Conservation (phyloP, 2,797 vertebrate species). For the Oryzias sinensis region DNA sequence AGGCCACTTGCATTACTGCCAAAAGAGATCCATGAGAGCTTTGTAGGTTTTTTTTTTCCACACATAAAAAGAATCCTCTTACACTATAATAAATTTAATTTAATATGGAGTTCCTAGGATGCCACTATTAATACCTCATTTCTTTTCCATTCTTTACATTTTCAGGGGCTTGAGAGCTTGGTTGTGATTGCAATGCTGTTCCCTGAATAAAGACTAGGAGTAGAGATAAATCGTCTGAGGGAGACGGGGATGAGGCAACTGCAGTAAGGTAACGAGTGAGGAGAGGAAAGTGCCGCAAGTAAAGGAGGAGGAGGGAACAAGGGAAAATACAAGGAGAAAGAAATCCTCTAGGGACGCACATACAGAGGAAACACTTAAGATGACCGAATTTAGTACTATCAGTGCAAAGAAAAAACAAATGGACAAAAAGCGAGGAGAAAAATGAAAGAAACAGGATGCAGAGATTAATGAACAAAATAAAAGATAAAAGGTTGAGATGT, state of each 20-base stretch:
- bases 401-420: constrained; percentile 50
- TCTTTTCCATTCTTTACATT: constrained; percentile 51
- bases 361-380: constrained; percentile 75
- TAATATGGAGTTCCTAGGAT: constrained; percentile 41
- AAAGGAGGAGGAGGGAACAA: constrained; percentile 7
- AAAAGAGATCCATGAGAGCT: constrained; percentile 8
- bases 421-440: constrained; percentile 29
- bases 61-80: constrained; percentile 31
- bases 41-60: constrained; percentile 7
- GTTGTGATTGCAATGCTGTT: constrained; percentile 55
- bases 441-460: constrained; percentile 24
- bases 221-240: constrained; percentile 13
- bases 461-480: no score
- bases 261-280: constrained; percentile 45
- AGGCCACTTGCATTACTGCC: constrained; percentile 13
- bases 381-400: constrained; percentile 78
- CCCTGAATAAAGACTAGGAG: constrained; percentile 45
- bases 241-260: constrained; percentile 23
- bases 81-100: constrained; percentile 30
- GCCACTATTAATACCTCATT: constrained; percentile 57
- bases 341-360: constrained; percentile 64
- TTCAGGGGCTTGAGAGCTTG: constrained; percentile 43
- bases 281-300: constrained; percentile 45
- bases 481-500: no score
- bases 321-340: constrained; percentile 50